Evolutionary conservation across 2,888 invertebrate genomes (phyloP).

Genomic region (Carterocephalus palaemon): DNA sequence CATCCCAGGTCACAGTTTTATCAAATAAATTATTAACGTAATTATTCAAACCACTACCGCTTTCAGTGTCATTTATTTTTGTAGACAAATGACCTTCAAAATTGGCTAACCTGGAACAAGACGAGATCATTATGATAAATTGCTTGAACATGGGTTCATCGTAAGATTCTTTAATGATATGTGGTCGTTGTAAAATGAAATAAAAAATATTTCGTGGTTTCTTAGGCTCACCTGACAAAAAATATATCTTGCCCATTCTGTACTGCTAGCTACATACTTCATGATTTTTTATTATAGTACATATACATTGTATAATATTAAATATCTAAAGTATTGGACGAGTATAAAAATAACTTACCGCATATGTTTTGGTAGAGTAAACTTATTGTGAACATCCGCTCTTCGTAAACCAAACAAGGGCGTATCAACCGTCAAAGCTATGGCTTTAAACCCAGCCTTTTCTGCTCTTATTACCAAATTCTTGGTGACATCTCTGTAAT

Average conservation of each 20-base stretch:
- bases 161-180: too few relatives aligned
- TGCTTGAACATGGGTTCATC: too few relatives aligned
- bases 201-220: too few relatives aligned
- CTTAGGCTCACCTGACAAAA: too few relatives aligned
- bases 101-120: slow-evolving; percentile 84
- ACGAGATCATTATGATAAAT: too few relatives aligned
- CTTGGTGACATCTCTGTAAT: slow-evolving; percentile 81
- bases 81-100: slow-evolving; percentile 80
- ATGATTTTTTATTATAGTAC: too few relatives aligned
- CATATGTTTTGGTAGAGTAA: slow-evolving; percentile 88
- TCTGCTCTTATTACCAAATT: slow-evolving; percentile 88
- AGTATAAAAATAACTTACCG: slow-evolving; percentile 68
- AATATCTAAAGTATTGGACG: too few relatives aligned
- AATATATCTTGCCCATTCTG: too few relatives aligned
- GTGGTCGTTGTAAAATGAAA: too few relatives aligned
- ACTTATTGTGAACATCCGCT: slow-evolving; percentile 90
- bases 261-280: too few relatives aligned
- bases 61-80: slow-evolving; percentile 68
- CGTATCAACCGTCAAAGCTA: slow-evolving; percentile 93
- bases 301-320: too few relatives aligned
- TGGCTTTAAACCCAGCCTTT: slow-evolving; percentile 89
- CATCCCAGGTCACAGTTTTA: slow-evolving; percentile 90
- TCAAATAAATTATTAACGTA: slow-evolving; percentile 90
- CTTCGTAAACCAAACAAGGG: slow-evolving; percentile 91
- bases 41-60: slow-evolving; percentile 86